Base-by-base conservation (phyloP, 1,140 invertebrate genomes). In the Oncopodura yosiiana region DNA sequence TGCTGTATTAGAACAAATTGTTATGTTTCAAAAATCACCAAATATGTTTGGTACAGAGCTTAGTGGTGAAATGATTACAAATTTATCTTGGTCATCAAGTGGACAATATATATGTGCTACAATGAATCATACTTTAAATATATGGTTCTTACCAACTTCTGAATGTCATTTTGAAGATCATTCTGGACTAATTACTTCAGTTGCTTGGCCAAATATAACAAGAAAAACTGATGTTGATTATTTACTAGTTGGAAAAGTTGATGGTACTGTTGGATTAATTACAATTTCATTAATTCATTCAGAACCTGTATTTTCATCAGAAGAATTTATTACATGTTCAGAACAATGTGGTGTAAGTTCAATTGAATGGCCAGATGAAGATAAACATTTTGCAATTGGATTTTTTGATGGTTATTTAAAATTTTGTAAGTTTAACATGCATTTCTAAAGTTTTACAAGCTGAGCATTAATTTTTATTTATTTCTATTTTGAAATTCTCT, bases 71-170 rank as follows among this genome's bases (percentile, higher is more conserved):
- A 62, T 73, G 2, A 73, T 80, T 8, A 65, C 66, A 30, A 70
- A 76, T 58, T 59, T 81, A 12, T 66, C 68, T 39, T 80, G 77
- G 75, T 78, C 74, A 36, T 66, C 73, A 19, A 71, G 66, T 18
- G 78, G 78, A 0, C 70, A 72, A 50, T 73, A 75, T 58, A 61
- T 82, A 12, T 76, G 78, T 16, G 78, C 75, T 1, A 68, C 73
- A 3, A 74, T 79, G 69, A 75, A 78, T 38, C 75, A 74, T 58
- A 71, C 76, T 42, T 57, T 81, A 56, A 81, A 81, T 65, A 74
- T 81, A 27, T 80, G 77, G 77, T 66, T 69, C 37, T 58, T 73
- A 27, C 67, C 69, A 63, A 73, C 74, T 76, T 54, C 62, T 30
- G 63, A 70, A 36, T 72, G 67, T 62, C 67, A 68, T 41, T 71